Percentiles rank a stretch among this genome's conserved stretches.
phyloP scores from a whole-genome alignment of 2,113 vertebrate genomes.

The Podarcis raffonei region DNA sequence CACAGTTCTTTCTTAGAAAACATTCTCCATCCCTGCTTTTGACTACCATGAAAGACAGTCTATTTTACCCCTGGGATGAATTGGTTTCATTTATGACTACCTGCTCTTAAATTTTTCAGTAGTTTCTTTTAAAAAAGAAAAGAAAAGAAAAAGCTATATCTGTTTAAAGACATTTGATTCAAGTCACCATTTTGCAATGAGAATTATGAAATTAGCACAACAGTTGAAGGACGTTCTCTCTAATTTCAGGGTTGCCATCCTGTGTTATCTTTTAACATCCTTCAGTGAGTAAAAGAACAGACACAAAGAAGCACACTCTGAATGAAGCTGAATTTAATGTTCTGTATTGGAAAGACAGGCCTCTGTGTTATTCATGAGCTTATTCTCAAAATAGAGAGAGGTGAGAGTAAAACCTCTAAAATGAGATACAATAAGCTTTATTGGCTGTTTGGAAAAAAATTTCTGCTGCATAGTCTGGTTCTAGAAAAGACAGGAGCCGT shows the following conservation, averaged over 20 bases:
- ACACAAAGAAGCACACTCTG: conserved; percentile 27
- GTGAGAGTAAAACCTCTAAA: conserved; percentile 14
- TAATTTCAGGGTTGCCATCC: neutral
- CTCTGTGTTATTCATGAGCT: conserved; percentile 32
- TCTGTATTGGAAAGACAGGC: conserved; percentile 32
- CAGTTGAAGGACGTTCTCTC: conserved; percentile 23
- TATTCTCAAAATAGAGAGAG: conserved; percentile 20
- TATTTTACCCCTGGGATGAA: neutral
- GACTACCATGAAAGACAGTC: no score
- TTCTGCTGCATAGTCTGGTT: neutral
- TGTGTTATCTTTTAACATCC: conserved; percentile 36
- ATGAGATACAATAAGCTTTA: neutral
- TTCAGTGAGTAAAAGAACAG: conserved; percentile 29
- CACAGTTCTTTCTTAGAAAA: neutral
- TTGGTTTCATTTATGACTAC: neutral
- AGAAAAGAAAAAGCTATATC: neutral
- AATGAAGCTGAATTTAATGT: conserved; percentile 27
- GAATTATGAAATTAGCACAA: conserved; percentile 20
- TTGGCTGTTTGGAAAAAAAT: no score
- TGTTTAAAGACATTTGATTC: neutral
- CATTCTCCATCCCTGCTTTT: no score
- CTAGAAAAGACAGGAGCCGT: no score
- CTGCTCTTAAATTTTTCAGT: neutral
- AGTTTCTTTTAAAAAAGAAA: no score
- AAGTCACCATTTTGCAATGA: neutral